These are phyloP conservation scores for Slavum lentiscoides DNA, from an alignment of 2,888 invertebrate species.

Conservation along the genomic window DNA sequence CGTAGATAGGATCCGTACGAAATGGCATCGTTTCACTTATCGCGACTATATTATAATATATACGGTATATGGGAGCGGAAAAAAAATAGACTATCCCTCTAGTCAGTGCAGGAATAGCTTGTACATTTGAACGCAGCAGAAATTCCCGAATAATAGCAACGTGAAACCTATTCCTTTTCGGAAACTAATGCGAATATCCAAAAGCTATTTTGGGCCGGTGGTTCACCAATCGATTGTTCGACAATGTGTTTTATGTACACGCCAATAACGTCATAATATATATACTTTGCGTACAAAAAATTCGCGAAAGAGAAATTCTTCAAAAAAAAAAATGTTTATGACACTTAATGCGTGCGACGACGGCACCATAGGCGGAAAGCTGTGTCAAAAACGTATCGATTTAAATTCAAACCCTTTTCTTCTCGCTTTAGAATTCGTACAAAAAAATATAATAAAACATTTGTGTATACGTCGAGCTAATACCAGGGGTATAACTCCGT, in stretches of 20 bases:
- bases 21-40: too few relatives aligned
- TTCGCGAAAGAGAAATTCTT: background rate
- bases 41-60: too few relatives aligned
- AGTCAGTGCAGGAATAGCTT: background rate
- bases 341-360: background rate
- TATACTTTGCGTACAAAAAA: background rate
- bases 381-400: too few relatives aligned
- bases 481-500: too few relatives aligned
- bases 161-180: background rate
- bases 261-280: background rate
- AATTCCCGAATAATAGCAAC: constrained; percentile 15
- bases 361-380: too few relatives aligned
- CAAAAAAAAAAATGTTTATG: constrained; percentile 6
- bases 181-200: constrained; percentile 23
- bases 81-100: background rate
- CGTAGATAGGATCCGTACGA: too few relatives aligned
- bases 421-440: too few relatives aligned
- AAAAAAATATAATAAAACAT: too few relatives aligned
- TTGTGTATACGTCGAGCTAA: too few relatives aligned
- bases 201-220: constrained; percentile 5
- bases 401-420: too few relatives aligned
- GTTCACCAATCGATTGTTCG: constrained; percentile 9
- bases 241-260: background rate
- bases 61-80: too few relatives aligned
- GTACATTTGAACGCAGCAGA: background rate